phyloP scores from a whole-genome alignment of 2,888 invertebrate genomes.

The Nemurella pictetii region DNA sequence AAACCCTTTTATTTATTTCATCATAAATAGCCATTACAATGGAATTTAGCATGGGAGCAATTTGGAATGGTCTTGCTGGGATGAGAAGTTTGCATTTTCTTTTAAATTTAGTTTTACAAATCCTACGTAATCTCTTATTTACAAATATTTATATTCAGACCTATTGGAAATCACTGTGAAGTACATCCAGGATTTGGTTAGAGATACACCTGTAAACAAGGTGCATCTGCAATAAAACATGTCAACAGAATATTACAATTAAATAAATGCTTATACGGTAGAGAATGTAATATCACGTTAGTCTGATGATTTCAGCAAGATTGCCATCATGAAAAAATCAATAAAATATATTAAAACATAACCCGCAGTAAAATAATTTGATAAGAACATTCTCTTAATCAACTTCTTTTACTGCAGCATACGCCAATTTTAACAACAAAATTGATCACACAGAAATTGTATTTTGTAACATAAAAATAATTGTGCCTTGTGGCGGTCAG shows the following conservation, averaged over 20 bases:
- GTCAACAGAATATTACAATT: conserved; percentile 18
- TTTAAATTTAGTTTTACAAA: conserved; percentile 25
- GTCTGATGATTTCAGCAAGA: conserved; percentile 16
- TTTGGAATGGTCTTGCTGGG: conserved; percentile 26
- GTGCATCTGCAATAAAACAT: conserved; percentile 10
- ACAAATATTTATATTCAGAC: conserved; percentile 31
- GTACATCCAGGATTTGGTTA: neutral
- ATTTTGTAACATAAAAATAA: conserved; percentile 5
- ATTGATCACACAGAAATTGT: conserved; percentile 4
- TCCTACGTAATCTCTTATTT: conserved; percentile 30
- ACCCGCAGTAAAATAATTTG: neutral
- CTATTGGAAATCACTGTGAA: conserved; percentile 23
- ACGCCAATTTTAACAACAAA: neutral
- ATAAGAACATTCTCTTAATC: neutral
- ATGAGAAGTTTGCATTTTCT: neutral
- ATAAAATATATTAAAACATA: neutral
- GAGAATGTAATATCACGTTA: conserved; percentile 30
- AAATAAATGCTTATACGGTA: conserved; percentile 29
- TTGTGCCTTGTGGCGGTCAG: conserved; percentile 15
- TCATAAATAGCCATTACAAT: neutral
- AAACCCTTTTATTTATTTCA: conserved; percentile 4
- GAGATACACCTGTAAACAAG: neutral
- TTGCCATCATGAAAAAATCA: neutral
- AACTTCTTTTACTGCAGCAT: neutral
- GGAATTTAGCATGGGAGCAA: conserved; percentile 15